Evolutionary conservation across 2,888 invertebrate genomes (phyloP).

Genomic region (Sesamia inferens): DNA sequence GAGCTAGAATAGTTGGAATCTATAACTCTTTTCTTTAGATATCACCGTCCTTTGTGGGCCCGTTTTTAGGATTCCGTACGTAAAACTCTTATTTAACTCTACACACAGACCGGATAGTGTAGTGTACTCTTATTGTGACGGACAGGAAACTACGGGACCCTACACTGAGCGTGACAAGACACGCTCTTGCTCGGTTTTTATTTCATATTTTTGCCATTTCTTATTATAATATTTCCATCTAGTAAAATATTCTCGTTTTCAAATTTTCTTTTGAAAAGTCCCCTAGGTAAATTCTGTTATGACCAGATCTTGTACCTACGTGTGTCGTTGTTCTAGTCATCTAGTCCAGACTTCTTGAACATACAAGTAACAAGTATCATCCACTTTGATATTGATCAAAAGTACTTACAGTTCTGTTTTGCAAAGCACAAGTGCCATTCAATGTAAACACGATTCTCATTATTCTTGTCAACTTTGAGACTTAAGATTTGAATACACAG

Average conservation of each 20-base stretch:
- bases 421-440: constrained; percentile 20
- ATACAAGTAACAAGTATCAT: constrained; percentile 24
- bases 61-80: no score
- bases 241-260: not conserved
- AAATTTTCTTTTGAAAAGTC: not conserved
- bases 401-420: constrained; percentile 8
- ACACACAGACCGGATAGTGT: no score
- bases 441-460: constrained; percentile 17
- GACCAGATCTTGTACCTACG: not conserved
- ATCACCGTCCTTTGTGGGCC: no score
- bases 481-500: constrained; percentile 37
- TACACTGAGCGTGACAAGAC: no score
- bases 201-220: not conserved
- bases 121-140: no score
- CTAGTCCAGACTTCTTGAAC: constrained; percentile 13
- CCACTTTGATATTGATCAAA: constrained; percentile 20
- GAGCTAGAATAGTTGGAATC: no score
- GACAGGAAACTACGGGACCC: no score
- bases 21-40: no score
- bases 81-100: no score
- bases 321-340: constrained; percentile 15
- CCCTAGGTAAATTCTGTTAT: constrained; percentile 6
- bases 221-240: constrained; percentile 7
- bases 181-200: not conserved
- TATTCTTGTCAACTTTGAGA: constrained; percentile 27